A percentile compares a stretch with the other conserved stretches of the same genome.
phyloP scores from a whole-genome alignment of 2,888 invertebrate species.

The Scelioninae gen. 2 region DNA sequence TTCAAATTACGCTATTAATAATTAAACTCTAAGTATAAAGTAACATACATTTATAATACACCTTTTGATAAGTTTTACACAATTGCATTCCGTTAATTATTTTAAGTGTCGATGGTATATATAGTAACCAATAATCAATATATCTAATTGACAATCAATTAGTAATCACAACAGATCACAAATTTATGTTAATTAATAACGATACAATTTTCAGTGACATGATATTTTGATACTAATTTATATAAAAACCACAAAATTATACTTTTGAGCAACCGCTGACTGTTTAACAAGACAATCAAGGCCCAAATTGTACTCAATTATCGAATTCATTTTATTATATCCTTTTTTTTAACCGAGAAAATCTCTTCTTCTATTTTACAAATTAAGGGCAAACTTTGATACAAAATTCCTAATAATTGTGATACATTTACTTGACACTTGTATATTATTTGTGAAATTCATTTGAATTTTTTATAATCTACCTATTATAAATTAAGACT shows the following conservation, averaged over 20 bases:
- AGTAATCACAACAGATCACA: constrained; percentile 14
- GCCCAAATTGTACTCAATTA: constrained; percentile 12
- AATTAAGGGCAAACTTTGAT: no score
- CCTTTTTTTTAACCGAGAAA: no score
- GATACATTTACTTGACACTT: no score
- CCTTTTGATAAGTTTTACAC: constrained; percentile 14
- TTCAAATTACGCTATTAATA: constrained; percentile 22
- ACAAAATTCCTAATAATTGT: no score
- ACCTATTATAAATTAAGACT: constrained; percentile 47
- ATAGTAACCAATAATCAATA: constrained; percentile 5
- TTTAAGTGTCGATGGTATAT: constrained; percentile 11
- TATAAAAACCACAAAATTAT: constrained; percentile 1
- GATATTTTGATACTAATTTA: constrained; percentile 9
- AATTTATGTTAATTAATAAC: constrained; percentile 5
- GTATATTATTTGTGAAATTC: no score
- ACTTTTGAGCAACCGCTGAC: constrained; percentile 30
- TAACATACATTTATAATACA: constrained; percentile 42
- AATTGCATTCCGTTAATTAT: background rate
- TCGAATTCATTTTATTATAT: no score
- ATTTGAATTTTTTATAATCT: constrained; percentile 14
- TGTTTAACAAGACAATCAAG: constrained; percentile 32
- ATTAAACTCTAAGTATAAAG: constrained; percentile 33
- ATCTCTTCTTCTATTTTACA: no score
- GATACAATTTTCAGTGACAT: background rate
- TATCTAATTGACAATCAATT: constrained; percentile 12